Conservation (phyloP, 2,113 vertebrate genomes). For the Casuarius casuarius region DNA sequence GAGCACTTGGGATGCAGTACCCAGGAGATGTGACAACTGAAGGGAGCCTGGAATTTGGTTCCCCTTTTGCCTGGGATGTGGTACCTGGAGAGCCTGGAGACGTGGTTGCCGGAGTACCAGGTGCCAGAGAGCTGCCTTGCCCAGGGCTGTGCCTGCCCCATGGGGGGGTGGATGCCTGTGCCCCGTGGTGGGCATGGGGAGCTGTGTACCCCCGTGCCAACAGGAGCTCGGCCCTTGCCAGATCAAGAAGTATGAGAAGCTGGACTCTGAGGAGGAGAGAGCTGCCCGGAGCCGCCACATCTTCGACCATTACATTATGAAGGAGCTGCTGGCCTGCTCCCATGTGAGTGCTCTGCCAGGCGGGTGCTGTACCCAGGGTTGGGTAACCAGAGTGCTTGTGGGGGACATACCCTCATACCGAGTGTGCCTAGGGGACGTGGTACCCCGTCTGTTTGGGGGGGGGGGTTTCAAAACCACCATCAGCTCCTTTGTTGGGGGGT, state of each 20-base stretch:
- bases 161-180: neutral
- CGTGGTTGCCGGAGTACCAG: accelerated
- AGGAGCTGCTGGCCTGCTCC: slow-evolving; percentile 81
- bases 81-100: neutral
- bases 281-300: slow-evolving; percentile 69
- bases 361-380: neutral
- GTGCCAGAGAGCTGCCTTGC: accelerated
- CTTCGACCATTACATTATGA: slow-evolving; percentile 82
- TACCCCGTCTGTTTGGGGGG: neutral
- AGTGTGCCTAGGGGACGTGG: neutral
- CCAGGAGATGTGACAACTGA: no score
- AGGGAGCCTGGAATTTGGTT: neutral
- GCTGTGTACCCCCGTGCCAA: neutral
- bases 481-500: neutral
- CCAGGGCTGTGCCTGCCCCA: neutral
- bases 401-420: neutral
- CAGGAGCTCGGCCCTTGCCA: neutral
- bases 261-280: slow-evolving; percentile 80
- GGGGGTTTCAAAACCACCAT: neutral
- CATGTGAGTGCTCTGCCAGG: slow-evolving; percentile 61
- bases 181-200: neutral
- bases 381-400: neutral
- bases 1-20: no score
- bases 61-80: no score
- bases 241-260: slow-evolving; percentile 82